Evolutionary conservation across 1,140 invertebrate genomes (phyloP), one percentile per base, ranked within the genome.

Genomic region (Procambarus virginalis): DNA sequence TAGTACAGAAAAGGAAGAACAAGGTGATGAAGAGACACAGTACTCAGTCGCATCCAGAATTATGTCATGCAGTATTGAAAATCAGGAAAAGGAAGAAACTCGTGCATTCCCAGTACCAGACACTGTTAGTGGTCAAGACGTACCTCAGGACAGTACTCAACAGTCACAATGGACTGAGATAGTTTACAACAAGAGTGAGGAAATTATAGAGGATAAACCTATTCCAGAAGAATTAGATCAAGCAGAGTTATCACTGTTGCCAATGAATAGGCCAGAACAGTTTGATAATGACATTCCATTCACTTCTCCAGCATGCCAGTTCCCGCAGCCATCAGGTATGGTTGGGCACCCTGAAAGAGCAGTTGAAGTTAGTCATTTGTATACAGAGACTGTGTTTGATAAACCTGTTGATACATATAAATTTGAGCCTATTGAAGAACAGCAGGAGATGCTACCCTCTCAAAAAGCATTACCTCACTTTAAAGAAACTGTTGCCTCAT

Each of bases 361-460:
- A 48, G 80, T 46, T 64, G 34, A 49, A n/a, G 22, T 46, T 8
- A 70, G 55, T 68, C 80, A 83, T 12, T 8, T 70, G 22, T 68
- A 68, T 45, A 83, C 45, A 48, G 80, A 83, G 34, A 70, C 58
- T 48, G 2, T 83, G 0, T 83, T 64, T 68, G 46, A 8, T 55
- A 64, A 68, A 34, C 60, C 80, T 34, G 10, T 58, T 45, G 60
- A 83, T 48, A 34, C 45, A 60, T 2, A 68, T 5, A 58, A 83
- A 83, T 64, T 60, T 68, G 45, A 5, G 14, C 14, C 34, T 10
- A 83, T 83, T 83, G 80, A 83, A 9, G 60, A 64, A 68, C 80
- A 68, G 3, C 6, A 64, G 20, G 58, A 70, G 8, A 45, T 70
- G 14, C 8, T 8, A 68, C 14, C 46, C 20, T 58, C 80, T 46